These are phyloP conservation scores for Odontamblyopus rebecca DNA, from an alignment of 2,797 vertebrate species.

Conservation along the genomic window DNA sequence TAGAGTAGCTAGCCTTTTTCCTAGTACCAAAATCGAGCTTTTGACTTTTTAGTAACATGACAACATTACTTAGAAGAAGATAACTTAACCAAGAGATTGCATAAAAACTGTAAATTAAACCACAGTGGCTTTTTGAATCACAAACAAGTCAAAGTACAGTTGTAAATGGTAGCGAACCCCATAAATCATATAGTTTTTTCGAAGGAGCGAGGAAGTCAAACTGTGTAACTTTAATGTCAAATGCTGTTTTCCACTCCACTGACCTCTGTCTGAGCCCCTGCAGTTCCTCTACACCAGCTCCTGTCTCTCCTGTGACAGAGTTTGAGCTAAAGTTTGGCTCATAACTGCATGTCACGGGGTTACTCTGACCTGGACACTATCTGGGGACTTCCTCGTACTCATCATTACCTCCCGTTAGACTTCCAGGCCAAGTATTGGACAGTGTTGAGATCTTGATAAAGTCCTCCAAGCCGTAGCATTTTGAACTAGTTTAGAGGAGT, in stretches of 20 bases:
- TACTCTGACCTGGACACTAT: conserved; percentile 50
- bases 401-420: conserved; percentile 18
- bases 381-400: conserved; percentile 28
- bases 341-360: conserved; percentile 46
- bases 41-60: no score
- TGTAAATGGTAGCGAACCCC: not conserved
- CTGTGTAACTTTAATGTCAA: conserved; percentile 70
- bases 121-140: not conserved
- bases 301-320: conserved; percentile 21
- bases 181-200: conserved; percentile 11
- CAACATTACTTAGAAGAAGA: no score
- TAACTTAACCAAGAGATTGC: no score
- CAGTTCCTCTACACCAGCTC: conserved; percentile 52
- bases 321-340: conserved; percentile 30
- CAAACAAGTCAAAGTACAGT: not conserved
- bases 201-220: conserved; percentile 51
- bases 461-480: no score
- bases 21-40: not conserved
- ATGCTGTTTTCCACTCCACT: conserved; percentile 72
- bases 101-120: no score
- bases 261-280: conserved; percentile 51
- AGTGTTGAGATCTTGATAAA: not conserved
- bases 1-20: not conserved
- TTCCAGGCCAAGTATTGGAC: not conserved
- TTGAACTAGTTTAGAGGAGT: no score